Conservation (phyloP, 1,140 invertebrate genomes). For the Notospermus geniculatus region DNA sequence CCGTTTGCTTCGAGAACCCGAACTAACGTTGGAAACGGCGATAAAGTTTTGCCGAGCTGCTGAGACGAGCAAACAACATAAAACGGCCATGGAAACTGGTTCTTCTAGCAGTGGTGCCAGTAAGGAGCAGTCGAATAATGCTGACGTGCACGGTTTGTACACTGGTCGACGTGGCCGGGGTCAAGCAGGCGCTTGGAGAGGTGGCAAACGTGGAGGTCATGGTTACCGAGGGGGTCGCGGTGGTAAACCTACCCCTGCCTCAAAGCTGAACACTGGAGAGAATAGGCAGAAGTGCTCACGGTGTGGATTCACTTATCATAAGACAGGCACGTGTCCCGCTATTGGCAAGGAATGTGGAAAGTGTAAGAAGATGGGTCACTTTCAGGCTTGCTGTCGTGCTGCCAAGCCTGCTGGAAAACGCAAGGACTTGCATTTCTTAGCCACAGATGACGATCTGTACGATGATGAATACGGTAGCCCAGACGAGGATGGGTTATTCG, state of each 20-base stretch:
- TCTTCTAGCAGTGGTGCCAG: not conserved
- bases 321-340: not conserved
- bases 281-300: too few relatives aligned
- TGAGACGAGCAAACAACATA: slow-evolving; percentile 4
- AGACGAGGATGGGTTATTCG: not conserved
- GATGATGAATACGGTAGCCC: not conserved
- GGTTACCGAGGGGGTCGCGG: too few relatives aligned
- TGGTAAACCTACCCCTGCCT: too few relatives aligned
- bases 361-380: not conserved
- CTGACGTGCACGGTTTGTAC: too few relatives aligned
- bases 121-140: too few relatives aligned
- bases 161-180: too few relatives aligned
- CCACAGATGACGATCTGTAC: slow-evolving; percentile 5
- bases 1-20: slow-evolving; percentile 12
- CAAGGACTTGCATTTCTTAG: not conserved
- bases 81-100: not conserved
- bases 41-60: not conserved
- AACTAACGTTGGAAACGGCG: slow-evolving; percentile 9
- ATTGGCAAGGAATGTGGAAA: not conserved
- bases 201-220: too few relatives aligned
- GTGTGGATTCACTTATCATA: too few relatives aligned
- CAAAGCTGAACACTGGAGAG: too few relatives aligned
- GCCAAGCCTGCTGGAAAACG: not conserved
- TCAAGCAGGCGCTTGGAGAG: too few relatives aligned
- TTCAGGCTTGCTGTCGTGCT: not conserved